A percentile compares a stretch with the other conserved stretches of the same genome.
phyloP scores from a whole-genome alignment of 2,797 vertebrate genomes.

The Cottoperca gobio region DNA sequence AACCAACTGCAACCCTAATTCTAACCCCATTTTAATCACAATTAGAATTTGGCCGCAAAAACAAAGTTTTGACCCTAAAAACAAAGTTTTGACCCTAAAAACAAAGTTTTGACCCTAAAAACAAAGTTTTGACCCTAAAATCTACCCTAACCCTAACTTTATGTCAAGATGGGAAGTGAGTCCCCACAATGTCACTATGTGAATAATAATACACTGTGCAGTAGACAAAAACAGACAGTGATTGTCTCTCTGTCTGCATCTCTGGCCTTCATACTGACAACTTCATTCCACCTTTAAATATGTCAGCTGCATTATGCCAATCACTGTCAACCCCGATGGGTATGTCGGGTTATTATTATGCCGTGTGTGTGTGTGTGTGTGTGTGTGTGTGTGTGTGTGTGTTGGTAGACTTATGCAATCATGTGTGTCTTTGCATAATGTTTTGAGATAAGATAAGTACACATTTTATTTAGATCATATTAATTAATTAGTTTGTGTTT shows the following conservation, averaged over 20 bases:
- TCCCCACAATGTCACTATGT: neutral
- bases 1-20: neutral
- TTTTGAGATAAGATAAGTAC: neutral
- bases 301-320: slow-evolving; percentile 18
- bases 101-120: too few species aligned
- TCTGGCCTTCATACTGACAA: slow-evolving; percentile 28
- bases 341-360: slow-evolving; percentile 7
- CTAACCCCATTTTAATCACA: neutral
- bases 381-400: neutral
- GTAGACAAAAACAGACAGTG: slow-evolving; percentile 10
- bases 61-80: neutral
- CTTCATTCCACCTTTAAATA: slow-evolving; percentile 10
- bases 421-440: neutral
- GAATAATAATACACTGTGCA: slow-evolving; percentile 11
- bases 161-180: neutral
- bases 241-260: slow-evolving; percentile 19
- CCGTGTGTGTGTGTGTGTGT: neutral
- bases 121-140: neutral
- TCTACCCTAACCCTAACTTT: fast-evolving
- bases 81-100: neutral
- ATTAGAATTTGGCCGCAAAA: neutral
- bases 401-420: neutral
- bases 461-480: neutral
- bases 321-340: slow-evolving; percentile 3
- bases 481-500: neutral